Conservation (phyloP, 2,888 invertebrate species). For the Helobdella robusta region DNA sequence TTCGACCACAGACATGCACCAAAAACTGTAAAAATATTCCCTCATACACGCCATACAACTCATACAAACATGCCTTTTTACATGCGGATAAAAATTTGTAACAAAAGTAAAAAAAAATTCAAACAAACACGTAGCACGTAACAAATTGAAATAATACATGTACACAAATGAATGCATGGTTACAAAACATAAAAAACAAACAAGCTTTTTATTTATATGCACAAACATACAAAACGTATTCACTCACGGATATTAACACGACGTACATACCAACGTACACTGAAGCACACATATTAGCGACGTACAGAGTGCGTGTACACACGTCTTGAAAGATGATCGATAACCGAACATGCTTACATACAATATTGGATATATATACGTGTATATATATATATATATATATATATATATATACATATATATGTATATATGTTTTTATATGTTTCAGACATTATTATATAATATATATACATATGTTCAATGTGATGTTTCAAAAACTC, state of each 20-base stretch:
- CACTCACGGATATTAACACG: no score
- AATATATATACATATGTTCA: no score
- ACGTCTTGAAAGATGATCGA: not conserved
- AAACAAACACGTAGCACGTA: not conserved
- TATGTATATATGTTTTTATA: not conserved
- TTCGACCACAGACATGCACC: no score
- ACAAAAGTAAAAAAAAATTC: not conserved
- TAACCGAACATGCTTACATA: not conserved
- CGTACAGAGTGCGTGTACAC: not conserved
- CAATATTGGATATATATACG: not conserved
- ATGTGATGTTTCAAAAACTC: no score
- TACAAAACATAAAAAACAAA: no score
- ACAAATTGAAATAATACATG: not conserved
- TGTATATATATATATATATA: not conserved
- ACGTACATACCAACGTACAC: no score
- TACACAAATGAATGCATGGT: no score
- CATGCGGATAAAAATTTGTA: not conserved
- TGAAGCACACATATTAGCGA: not conserved
- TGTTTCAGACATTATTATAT: not conserved
- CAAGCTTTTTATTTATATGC: no score
- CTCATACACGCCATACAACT: no score
- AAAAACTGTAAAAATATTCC: no score
- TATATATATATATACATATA: not conserved
- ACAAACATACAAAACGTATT: no score
- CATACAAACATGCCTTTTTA: no score